Base-by-base conservation (phyloP, 2,113 vertebrate species). In the Colaptes auratus region DNA sequence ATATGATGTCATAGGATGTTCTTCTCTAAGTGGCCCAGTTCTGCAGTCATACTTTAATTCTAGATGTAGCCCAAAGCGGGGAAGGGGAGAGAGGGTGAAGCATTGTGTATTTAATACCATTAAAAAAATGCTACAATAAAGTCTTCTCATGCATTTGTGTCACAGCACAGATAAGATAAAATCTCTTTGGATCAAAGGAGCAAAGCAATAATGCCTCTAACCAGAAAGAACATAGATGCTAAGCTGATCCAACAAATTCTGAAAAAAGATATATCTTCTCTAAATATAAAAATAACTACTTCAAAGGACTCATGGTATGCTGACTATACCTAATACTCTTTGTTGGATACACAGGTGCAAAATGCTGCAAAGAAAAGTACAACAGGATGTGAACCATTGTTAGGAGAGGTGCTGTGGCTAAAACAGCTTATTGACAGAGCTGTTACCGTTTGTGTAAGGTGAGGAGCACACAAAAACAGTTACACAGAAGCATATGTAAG, bases 261-360 rank as follows among this genome's bases (percentile, higher is more conserved):
- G 63, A 85, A 89, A 72, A 39, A 79, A 63, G 71, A 85, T 59
- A 4, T 53, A 25, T 87, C 63, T 92, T 81, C 65, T 72, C 53
- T 93, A 36, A 69, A 73, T 83, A 74, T 67, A 86, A 90, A 95
- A 91, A 15, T 35, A 74, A 67, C 23, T 91, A 65, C 59, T 76
- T 94, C 59, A 61, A 82, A 89, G 71, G 55, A 6, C 71, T 96
- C 10, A 1, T 48, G 52, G 46, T 3, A 1, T 79, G 52, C 61
- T 78, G 65, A 33, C 60, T 84, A 28, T 42, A 70, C n/a, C 28
- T 58, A 61, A 76, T 8, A 61, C 15, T 74, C 27, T 35, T 33
- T 81, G 36, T 64, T 69, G 64, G 64, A 83, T 11, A 52, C 1
- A 65, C 33, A 76, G 77, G 31, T 72, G 53, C 1, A 2, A 72